Base-by-base conservation (phyloP, 2,888 invertebrate species). In the Agrochola macilenta region DNA sequence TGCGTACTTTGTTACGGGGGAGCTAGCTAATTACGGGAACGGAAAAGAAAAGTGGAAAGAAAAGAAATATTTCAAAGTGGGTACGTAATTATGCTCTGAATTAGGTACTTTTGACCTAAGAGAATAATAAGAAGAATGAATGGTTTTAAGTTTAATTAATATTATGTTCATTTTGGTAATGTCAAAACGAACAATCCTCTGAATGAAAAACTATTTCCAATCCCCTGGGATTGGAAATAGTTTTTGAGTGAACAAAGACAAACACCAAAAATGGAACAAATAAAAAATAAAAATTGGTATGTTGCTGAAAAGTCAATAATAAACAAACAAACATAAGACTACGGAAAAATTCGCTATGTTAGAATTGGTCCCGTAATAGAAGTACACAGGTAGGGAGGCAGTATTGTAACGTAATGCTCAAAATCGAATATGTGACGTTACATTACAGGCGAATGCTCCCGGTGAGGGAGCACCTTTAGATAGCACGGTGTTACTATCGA, bases 61-160 rank as follows among this genome's bases (percentile, higher is more conserved):
- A 91, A 92, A 89, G 92, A 90, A 92, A 91, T 90, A 88, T 90
- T 91, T 88, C 90, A 87, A 88, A 88, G 89, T 86, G 88, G 83
- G 71, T 74, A 69, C 89, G 90, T 91, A 92, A 93, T 93, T 92
- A 92, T 87, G 88, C 87, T 79, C 79, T 79, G 87, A 89, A 88
- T 77, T 89, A 87, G 86, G 88, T 90, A 89, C 89, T 89, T 89
- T 87, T 81, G 74, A 83, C 82, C 69, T 79, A 79, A 85, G 76
- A 84, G 85, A 78, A 83, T 85, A 85, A 86, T 83, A 88, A 81
- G 66, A 75, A 74, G 74, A 84, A 81, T 81, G 60, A 88, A 87
- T 84, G 80, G 74, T 74, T 79, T 69, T 72, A 78, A 61, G 20
- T 86, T 79, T 69, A 49, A 72, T 60, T 65, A n/a, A n/a, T n/a